A percentile compares a stretch with the other conserved stretches of the same genome.
These are phyloP conservation scores for Trachops cirrhosus DNA, from an alignment of 2,797 vertebrate species.

Conservation along the genomic window DNA sequence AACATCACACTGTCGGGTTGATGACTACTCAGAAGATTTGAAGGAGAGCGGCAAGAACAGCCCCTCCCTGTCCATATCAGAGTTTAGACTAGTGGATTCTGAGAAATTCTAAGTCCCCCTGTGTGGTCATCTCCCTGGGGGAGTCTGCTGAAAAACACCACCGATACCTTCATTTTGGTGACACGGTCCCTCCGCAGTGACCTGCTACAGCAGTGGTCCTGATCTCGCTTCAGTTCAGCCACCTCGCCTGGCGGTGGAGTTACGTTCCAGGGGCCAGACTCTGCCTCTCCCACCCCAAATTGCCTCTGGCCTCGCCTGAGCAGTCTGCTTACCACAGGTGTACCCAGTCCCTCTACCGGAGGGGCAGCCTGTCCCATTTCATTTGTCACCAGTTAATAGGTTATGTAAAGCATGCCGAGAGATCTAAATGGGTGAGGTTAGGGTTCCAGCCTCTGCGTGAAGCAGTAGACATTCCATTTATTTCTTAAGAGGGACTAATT, in stretches of 20 bases:
- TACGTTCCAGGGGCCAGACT: not conserved
- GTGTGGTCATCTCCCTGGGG: not conserved
- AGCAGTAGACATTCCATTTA: slow-evolving; percentile 4
- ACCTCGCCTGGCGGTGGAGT: not conserved
- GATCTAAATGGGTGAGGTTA: not conserved
- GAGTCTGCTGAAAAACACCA: accelerated
- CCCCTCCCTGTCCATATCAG: not conserved
- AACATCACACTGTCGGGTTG: not conserved
- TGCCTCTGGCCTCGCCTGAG: not conserved
- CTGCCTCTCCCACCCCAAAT: not conserved
- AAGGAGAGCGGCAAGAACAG: not conserved
- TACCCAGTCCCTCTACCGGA: slow-evolving; percentile 32
- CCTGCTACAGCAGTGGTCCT: not conserved
- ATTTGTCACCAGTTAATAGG: slow-evolving; percentile 33
- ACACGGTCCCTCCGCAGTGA: not conserved
- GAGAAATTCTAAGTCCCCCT: not conserved
- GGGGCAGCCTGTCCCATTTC: slow-evolving; percentile 24
- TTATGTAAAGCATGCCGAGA: not conserved
- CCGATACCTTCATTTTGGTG: too few species aligned
- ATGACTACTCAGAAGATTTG: not conserved
- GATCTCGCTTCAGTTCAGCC: not conserved
- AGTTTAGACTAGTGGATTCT: not conserved
- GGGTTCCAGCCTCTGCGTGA: not conserved
- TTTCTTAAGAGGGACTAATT: not conserved
- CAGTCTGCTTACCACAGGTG: not conserved